Evolutionary conservation across 2,113 vertebrate genomes (phyloP), one percentile per base, ranked within the genome.

Genomic region (Nipponia nippon): DNA sequence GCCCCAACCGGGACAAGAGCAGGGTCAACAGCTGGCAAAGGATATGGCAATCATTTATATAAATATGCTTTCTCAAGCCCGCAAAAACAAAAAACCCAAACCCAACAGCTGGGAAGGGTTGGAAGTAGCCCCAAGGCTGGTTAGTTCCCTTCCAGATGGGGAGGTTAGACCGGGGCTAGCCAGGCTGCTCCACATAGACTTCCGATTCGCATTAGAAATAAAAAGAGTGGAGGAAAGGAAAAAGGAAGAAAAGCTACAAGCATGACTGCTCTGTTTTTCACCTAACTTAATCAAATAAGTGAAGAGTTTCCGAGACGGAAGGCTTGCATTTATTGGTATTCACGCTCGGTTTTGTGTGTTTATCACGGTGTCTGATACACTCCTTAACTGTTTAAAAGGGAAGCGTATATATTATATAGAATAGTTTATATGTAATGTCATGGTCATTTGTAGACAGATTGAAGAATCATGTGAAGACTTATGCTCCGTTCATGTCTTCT

Each of bases 1-100:
- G 98, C 98, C 98, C 98, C 98, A 97, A 53, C 98, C 94, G 97
- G 98, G 99, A 99, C 99, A 62, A 98, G 98, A 99, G 98, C 98
- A 94, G 99, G 99, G 99, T 99, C 99, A 99, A 99, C 99, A 99
- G 99, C 99, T 99, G 99, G 99, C 99, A 99, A 97, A 99, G 99
- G 99, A 99, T 99, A 99, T 99, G 99, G 99, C 99, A 99, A 99
- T 99, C 99, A 99, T 99, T 99, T 99, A 99, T 99, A 99, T 99
- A 99, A 99, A 99, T 99, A 99, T 98, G 98, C 99, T 99, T 99
- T 99, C 99, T 99, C 99, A 98, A 99, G 98, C 99, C 98, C 99
- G 98, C 99, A 99, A 99, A 99, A 99, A 99, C 98, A 99, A 98
- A 98, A 98, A 98, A 97, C 98, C 98, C 98, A 97, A 99, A 98